Base-by-base conservation (phyloP, 2,888 invertebrate genomes). In the Orthosia gracilis region DNA sequence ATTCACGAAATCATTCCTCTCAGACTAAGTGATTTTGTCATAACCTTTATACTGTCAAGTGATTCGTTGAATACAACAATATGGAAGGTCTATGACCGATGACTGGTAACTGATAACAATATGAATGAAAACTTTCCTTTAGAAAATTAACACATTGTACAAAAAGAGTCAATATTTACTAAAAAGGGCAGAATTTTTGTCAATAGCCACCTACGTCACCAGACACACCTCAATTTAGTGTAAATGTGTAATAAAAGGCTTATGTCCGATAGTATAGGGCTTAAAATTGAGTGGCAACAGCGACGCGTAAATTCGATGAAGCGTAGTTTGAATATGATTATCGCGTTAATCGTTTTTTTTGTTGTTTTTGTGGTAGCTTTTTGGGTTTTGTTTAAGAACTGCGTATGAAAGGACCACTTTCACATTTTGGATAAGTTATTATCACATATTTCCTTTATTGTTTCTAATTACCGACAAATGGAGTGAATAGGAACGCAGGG, bases 91-190 rank as follows among this genome's bases (percentile, higher is more conserved):
- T 49, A 23, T 15, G 18, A 59, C 40, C 21, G 50, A 65, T 73
- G 40, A 18, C 50, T 21, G 26, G 49, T 67, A 45, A 61, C 7
- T 26, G 26, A 58, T 67, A 61, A 61, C 3, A 9, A 3, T 45
- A 63, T 64, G 59, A 65, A 72, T 78, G 73, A 73, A 73, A 73
- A 66, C 15, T 79, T 79, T 63, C 62, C 79, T 40, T 62, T 31
- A 59, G 52, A 50, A 50, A 55, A 55, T 57, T 26, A 64, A 73
- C 13, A 54, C 54, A n/a, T 18, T 58, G 23, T 26, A 63, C 66
- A 63, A 63, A n/a, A n/a, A n/a, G 4, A 2, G 52, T 62, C 47
- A 77, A 72, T 81, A 69, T 81, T 81, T 63, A 80, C 76, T 54
- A 47, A 67, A 26, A 50, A 64, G 50, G 63, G 57, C 4, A 40